Conservation (phyloP, 2,113 vertebrate species). For the Athene noctua region DNA sequence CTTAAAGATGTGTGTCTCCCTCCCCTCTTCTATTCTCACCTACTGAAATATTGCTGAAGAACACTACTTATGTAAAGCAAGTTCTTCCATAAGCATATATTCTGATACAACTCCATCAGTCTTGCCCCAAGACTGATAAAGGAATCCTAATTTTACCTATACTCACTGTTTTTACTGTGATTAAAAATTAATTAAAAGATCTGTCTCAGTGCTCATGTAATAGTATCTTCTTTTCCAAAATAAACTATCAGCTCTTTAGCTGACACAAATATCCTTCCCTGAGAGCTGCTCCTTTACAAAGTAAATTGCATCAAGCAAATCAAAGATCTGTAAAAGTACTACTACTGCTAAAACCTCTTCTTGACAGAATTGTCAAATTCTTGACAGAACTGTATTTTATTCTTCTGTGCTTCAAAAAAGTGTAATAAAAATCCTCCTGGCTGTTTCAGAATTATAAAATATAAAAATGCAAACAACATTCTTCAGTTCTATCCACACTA, state of each 20-base stretch:
- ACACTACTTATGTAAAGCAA: not conserved
- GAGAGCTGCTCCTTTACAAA: not conserved
- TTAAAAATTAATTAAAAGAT: not conserved
- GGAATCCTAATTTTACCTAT: not conserved
- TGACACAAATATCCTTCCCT: not conserved
- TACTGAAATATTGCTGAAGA: not conserved
- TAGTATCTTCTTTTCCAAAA: not conserved
- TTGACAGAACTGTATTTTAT: not conserved
- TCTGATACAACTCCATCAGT: not conserved
- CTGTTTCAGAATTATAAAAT: not conserved
- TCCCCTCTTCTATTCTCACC: not conserved
- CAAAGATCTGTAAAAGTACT: not conserved
- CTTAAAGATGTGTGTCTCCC: not conserved
- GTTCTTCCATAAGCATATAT: not conserved
- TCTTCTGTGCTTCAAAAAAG: not conserved
- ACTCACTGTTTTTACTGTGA: not conserved
- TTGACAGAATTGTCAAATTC: not conserved
- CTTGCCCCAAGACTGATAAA: not conserved
- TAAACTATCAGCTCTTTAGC: not conserved
- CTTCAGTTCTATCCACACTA: not conserved
- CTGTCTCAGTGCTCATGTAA: not conserved
- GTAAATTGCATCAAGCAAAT: not conserved
- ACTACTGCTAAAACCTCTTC: not conserved
- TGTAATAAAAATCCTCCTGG: not conserved
- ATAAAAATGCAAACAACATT: not conserved